Percentiles rank a stretch among this genome's conserved stretches.
phyloP scores from a whole-genome alignment of 2,888 invertebrate species.

The Plebejus argus region DNA sequence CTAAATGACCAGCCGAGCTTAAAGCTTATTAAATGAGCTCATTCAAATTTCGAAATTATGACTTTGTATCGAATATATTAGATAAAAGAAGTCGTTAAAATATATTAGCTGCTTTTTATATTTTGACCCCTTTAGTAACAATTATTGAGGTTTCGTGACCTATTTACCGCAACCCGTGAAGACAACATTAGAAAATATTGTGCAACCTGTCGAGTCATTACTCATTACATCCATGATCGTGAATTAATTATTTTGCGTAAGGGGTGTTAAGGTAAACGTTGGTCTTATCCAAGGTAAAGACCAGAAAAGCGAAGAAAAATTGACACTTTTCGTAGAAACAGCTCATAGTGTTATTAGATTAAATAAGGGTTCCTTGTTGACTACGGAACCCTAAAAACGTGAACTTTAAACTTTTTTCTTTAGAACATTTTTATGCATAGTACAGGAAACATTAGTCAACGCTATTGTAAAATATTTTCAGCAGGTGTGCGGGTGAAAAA shows the following conservation, averaged over 20 bases:
- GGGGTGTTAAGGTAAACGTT: background rate
- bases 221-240: background rate
- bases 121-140: background rate
- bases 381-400: too few relatives aligned
- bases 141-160: background rate
- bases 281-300: too few relatives aligned
- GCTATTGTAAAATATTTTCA: constrained; percentile 9
- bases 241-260: background rate
- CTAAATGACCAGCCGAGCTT: background rate
- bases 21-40: background rate
- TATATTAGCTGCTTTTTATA: background rate
- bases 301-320: too few relatives aligned
- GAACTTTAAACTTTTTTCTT: background rate
- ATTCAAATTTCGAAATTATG: background rate
- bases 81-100: background rate
- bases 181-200: background rate
- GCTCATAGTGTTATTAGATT: too few relatives aligned
- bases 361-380: too few relatives aligned
- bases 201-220: background rate
- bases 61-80: background rate
- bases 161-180: background rate
- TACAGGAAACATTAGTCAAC: constrained; percentile 2
- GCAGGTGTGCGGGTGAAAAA: background rate
- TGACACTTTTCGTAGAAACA: too few relatives aligned
- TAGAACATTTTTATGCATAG: background rate